Evolutionary conservation across 2,797 vertebrate species (phyloP).

Genomic region (Chromis chromis): DNA sequence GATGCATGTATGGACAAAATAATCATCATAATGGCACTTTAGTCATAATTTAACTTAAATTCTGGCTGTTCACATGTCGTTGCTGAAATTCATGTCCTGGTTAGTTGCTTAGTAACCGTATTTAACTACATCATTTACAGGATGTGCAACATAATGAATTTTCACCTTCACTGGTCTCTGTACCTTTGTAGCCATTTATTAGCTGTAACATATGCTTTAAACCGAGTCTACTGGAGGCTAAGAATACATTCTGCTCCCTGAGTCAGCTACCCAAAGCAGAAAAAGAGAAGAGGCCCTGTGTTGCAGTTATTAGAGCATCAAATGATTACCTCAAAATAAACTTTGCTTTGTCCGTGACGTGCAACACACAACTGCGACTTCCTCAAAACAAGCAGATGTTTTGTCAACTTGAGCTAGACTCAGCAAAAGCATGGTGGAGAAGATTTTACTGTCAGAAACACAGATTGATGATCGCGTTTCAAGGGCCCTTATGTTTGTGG

Average conservation of each 20-base stretch:
- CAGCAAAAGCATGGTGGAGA: constrained; percentile 28
- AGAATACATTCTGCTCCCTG: constrained; percentile 64
- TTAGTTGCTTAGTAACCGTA: neutral
- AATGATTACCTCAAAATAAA: constrained; percentile 61
- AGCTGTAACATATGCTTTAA: constrained; percentile 42
- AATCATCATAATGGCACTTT: constrained; percentile 8
- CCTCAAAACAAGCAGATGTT: constrained; percentile 51
- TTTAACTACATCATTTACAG: constrained; percentile 8
- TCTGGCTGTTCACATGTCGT: neutral
- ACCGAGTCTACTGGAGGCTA: constrained; percentile 40
- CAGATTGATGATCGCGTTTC: constrained; percentile 67
- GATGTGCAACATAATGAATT: neutral
- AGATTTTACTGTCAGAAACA: constrained; percentile 47
- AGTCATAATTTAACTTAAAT: neutral
- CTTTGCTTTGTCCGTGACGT: constrained; percentile 39
- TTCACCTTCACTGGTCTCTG: neutral
- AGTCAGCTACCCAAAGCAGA: constrained; percentile 62
- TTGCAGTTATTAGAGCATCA: constrained; percentile 58
- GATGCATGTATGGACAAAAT: neutral
- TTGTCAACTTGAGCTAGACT: constrained; percentile 27
- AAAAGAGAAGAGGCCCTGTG: constrained; percentile 44
- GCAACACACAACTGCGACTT: constrained; percentile 39
- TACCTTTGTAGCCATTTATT: constrained; percentile 20
- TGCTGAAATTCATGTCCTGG: neutral
- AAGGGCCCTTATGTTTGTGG: constrained; percentile 68